Conservation (phyloP, 2,797 vertebrate genomes). For the Arnoldichthys spilopterus region DNA sequence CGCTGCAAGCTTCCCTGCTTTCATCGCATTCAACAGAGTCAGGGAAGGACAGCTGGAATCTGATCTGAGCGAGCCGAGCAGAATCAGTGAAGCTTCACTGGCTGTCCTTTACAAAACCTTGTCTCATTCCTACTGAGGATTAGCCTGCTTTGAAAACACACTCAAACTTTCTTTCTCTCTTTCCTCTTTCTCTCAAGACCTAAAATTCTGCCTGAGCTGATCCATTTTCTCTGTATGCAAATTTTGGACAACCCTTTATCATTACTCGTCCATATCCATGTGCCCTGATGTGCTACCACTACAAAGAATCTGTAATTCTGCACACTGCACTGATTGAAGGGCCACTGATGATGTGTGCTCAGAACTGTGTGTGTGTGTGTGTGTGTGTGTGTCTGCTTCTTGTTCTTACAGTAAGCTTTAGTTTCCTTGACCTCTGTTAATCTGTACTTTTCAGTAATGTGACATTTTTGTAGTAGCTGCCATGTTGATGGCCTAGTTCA, state of each 20-base stretch:
- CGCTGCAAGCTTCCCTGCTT: not conserved
- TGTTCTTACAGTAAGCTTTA: not conserved
- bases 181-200: not conserved
- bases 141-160: constrained; percentile 24
- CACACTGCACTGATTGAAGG: not conserved
- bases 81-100: constrained; percentile 17
- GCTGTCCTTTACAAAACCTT: constrained; percentile 37
- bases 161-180: not conserved
- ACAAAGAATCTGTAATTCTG: not conserved
- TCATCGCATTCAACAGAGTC: not conserved
- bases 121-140: constrained; percentile 34
- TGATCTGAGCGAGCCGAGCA: not conserved
- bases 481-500: no score
- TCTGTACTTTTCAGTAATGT: no score
- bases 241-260: not conserved
- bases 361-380: not conserved
- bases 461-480: no score
- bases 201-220: not conserved
- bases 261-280: not conserved
- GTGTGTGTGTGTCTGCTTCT: not conserved
- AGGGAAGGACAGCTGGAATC: constrained; percentile 23
- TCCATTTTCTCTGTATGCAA: not conserved
- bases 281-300: not conserved
- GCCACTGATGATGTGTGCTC: no score
- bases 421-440: no score